Evolutionary conservation across 2,113 vertebrate genomes (phyloP).

Genomic region (Chionomys nivalis): DNA sequence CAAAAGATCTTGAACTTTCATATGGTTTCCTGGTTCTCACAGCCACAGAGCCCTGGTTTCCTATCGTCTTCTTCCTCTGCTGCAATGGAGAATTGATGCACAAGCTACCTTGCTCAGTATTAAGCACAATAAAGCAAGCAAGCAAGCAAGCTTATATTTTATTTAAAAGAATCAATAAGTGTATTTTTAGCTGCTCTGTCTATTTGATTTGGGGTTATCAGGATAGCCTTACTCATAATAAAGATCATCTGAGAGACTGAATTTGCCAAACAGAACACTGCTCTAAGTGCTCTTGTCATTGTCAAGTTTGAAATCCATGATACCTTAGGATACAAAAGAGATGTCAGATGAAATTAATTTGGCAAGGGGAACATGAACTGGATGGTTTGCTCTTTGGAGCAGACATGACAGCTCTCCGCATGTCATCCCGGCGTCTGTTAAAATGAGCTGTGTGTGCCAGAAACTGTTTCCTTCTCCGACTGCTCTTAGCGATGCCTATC

Average conservation of each 20-base stretch:
- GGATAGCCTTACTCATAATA: constrained; percentile 65
- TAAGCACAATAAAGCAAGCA: constrained; percentile 14
- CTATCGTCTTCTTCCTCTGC: background rate
- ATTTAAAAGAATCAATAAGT: constrained; percentile 75
- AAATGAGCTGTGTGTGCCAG: constrained; percentile 82
- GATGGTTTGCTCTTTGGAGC: constrained; percentile 82
- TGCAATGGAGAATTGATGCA: background rate
- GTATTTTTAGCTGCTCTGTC: constrained; percentile 42
- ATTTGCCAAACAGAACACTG: constrained; percentile 79
- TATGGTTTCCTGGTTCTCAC: background rate
- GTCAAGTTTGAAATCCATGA: constrained; percentile 80
- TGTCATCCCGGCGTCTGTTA: constrained; percentile 83
- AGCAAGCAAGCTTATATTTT: constrained; percentile 49
- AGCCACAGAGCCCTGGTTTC: background rate
- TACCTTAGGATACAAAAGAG: constrained; percentile 87
- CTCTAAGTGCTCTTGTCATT: constrained; percentile 82
- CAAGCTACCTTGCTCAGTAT: background rate
- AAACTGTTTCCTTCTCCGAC: constrained; percentile 75
- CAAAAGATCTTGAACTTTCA: background rate
- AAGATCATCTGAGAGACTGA: constrained; percentile 83
- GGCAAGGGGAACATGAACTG: constrained; percentile 80
- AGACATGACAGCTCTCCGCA: constrained; percentile 84
- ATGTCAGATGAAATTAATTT: constrained; percentile 88
- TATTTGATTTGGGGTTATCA: constrained; percentile 55
- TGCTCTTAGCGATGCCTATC: constrained; percentile 81